Percentiles rank a stretch among this genome's conserved stretches.
These are phyloP conservation scores for Carapus acus DNA, from an alignment of 2,797 vertebrate genomes.

Conservation along the genomic window DNA sequence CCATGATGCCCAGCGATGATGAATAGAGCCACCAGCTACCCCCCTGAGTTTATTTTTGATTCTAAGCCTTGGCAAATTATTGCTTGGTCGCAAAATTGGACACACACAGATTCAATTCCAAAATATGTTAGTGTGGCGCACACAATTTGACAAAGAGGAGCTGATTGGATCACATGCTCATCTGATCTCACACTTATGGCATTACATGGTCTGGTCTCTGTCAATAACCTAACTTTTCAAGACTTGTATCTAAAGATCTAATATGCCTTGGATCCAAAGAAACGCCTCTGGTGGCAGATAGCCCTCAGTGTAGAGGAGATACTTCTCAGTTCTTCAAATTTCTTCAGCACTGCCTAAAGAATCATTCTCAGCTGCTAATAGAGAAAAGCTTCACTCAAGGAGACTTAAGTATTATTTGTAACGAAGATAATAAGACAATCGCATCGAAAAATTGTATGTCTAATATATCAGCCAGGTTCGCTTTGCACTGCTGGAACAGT, in stretches of 20 bases:
- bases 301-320: conserved; percentile 28
- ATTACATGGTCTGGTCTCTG: conserved; percentile 20
- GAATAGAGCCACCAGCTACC: conserved; percentile 72
- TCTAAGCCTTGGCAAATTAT: too few relatives aligned
- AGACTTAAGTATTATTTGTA: conserved; percentile 15
- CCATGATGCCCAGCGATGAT: conserved; percentile 63
- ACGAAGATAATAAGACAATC: conserved; percentile 56
- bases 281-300: conserved; percentile 31
- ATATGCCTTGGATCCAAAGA: conserved; percentile 41
- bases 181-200: conserved; percentile 9
- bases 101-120: conserved; percentile 26
- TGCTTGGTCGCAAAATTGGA: conserved; percentile 19
- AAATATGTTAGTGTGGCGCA: conserved; percentile 17
- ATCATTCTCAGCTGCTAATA: background rate
- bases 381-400: conserved; percentile 6
- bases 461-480: conserved; percentile 43
- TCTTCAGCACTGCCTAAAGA: too few relatives aligned
- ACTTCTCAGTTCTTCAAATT: conserved; percentile 6
- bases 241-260: conserved; percentile 37
- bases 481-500: conserved; percentile 74
- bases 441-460: conserved; percentile 26
- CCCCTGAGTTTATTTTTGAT: conserved; percentile 66
- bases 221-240: conserved; percentile 25
- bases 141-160: conserved; percentile 26
- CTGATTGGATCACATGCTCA: conserved; percentile 1